These are phyloP conservation scores for Synergus japonicus DNA, from an alignment of 2,888 invertebrate genomes.

Conservation along the genomic window DNA sequence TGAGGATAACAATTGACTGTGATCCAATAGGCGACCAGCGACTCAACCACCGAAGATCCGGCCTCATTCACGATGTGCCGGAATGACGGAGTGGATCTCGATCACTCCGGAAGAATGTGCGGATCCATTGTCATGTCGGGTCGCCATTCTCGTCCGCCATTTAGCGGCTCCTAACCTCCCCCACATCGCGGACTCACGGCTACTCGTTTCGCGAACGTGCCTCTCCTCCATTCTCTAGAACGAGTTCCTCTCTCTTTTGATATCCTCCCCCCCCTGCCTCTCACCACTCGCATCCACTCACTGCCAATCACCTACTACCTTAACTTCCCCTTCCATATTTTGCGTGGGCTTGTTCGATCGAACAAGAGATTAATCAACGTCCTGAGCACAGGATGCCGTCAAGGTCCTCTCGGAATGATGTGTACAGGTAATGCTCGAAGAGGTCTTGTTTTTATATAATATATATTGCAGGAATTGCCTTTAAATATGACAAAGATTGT, in stretches of 20 bases:
- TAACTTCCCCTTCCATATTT: constrained; percentile 29
- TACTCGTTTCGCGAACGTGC: constrained; percentile 41
- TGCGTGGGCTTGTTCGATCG: constrained; percentile 45
- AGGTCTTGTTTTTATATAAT: too few species aligned
- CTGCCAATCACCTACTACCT: constrained; percentile 35
- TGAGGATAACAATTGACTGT: constrained; percentile 56
- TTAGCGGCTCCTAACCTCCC: constrained; percentile 48
- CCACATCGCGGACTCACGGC: constrained; percentile 38
- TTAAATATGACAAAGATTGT: too few species aligned
- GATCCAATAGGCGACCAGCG: constrained; percentile 63
- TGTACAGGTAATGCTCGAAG: neutral
- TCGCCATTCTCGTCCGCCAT: constrained; percentile 62
- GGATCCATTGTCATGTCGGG: constrained; percentile 61
- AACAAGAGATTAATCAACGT: constrained; percentile 56
- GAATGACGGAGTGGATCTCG: constrained; percentile 40
- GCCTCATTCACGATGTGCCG: constrained; percentile 61
- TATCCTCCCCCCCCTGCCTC: neutral
- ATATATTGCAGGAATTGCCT: too few species aligned
- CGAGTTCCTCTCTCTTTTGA: constrained; percentile 39
- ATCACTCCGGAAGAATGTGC: constrained; percentile 65
- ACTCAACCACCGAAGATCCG: constrained; percentile 74
- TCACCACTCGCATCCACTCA: neutral
- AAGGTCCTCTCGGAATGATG: constrained; percentile 52
- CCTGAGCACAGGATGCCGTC: constrained; percentile 55
- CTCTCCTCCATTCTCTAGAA: constrained; percentile 12